Evolutionary conservation across 2,113 vertebrate species (phyloP), one percentile per base, ranked within the genome.

Genomic region (Hemibagrus wyckioides): DNA sequence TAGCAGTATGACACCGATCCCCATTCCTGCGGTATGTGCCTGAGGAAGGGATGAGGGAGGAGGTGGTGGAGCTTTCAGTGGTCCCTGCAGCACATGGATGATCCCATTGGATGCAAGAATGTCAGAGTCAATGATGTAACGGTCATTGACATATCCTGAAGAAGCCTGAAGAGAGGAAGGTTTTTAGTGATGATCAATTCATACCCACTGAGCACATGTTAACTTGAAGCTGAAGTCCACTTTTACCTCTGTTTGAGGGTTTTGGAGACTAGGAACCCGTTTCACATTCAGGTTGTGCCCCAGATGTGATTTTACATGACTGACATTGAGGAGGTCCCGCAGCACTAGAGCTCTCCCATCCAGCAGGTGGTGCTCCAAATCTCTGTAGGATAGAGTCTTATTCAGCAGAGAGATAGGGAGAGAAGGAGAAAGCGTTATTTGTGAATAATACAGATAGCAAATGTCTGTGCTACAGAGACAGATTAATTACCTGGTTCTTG

Each of bases 91-190:
- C 3, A 97, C 84, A 3, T 99, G 98, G 87, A 99, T 97, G 87
- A 99, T 92, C 52, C 98, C 98, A 0, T 99, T 99, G 85, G 97
- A 96, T 75, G 98, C 96, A 14, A 94, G 85, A 87, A 98, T 94
- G 91, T 99, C 96, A 41, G 96, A 95, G 71, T 94, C 91, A 0
- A 95, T 91, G 89, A 99, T 94, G 56, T 96, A 95, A 75, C 95
- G 96, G 84, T 95, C 87, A 13, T 97, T 96, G 48, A 99, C 96
- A 3, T 97, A 97, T 79, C 94, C 92, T 50, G 93, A 96, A 36
- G 95, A 83, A 0, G 87, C 87, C 94, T 96, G 65, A 54, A 44
- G 77, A 6, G 1, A 80, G 71, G 56, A 73, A 36, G 41, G n/a
- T 10, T 36, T 54, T 56, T 30, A 41, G 25, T 44, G 13, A 41